Percentiles rank a stretch among this genome's conserved stretches.
These are phyloP conservation scores for Chesias legatella DNA, from an alignment of 2,888 invertebrate genomes.

Conservation along the genomic window DNA sequence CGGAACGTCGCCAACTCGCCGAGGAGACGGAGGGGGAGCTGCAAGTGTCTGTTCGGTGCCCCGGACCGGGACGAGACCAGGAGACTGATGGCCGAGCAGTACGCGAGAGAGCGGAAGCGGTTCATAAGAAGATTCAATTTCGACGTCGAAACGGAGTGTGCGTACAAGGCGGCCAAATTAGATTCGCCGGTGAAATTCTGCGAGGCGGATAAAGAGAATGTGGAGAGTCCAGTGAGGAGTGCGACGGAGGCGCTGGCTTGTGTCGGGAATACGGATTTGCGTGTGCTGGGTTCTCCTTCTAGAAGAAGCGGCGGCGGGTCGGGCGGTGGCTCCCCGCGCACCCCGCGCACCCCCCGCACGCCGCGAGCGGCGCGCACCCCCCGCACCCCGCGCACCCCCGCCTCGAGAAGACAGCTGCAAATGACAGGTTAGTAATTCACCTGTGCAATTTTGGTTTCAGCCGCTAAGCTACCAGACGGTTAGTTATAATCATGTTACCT, in stretches of 20 bases:
- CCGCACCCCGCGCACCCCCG: conserved; percentile 69
- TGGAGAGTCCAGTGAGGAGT: conserved; percentile 54
- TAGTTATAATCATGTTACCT: conserved; percentile 29
- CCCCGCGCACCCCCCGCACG: conserved; percentile 62
- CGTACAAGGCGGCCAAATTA: conserved; percentile 58
- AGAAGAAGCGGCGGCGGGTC: conserved; percentile 50
- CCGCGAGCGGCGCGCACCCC: conserved; percentile 61
- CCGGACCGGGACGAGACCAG: conserved; percentile 81
- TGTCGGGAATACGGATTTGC: conserved; percentile 65
- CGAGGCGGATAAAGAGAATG: conserved; percentile 64
- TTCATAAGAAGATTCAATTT: conserved; percentile 82
- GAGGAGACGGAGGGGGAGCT: conserved; percentile 67
- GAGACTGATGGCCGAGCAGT: conserved; percentile 80
- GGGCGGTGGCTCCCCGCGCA: conserved; percentile 53
- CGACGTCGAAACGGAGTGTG: conserved; percentile 73
- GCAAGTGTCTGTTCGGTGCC: conserved; percentile 82
- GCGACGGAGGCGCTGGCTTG: conserved; percentile 65
- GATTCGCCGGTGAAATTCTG: conserved; percentile 71
- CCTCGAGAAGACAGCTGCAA: conserved; percentile 74
- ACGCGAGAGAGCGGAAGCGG: conserved; percentile 77
- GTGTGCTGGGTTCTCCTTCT: conserved; percentile 65
- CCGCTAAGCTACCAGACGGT: conserved; percentile 26
- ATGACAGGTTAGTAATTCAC: conserved; percentile 68
- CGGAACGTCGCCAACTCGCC: conserved; percentile 61
- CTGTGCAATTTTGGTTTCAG: conserved; percentile 23